Evolutionary conservation across 2,797 vertebrate species (phyloP), one percentile per base, ranked within the genome.

Genomic region (Acanthiza pusilla): DNA sequence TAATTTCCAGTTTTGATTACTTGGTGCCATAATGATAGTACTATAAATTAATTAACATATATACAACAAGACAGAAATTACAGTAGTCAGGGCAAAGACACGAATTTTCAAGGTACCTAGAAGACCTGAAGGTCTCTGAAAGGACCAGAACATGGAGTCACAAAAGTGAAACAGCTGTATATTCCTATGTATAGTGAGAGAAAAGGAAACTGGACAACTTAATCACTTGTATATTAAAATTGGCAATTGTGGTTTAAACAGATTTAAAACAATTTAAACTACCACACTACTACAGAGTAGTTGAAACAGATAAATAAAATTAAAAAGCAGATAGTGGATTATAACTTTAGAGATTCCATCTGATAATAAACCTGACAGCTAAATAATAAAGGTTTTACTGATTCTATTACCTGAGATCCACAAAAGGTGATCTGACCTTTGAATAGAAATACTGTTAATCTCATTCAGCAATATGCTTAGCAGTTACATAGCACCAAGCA

Each of bases 301-400:
- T 54, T 27, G 48, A 93, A 96, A 88, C 8, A 91, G 50, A 38
- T 93, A 95, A 96, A 91, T 51, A 89, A 50, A 80, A 84, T 50
- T 12, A 58, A 85, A 88, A 79, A 82, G 27, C 13, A 92, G 42
- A 62, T 53, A 13, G 27, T 72, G 61, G 22, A 82, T 86, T 85
- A 42, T 79, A 79, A 63, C 34, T 90, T 67, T 13, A 91, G 91
- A 93, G 76, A 95, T 88, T 93, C 63, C 36, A 95, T 58, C 67
- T 92, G 32, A 83, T 85, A 96, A 95, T 96, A 96, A 94, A 94
- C 80, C 30, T 8, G 29, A 88, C 50, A 85, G 70, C 55, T 92
- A 96, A 97, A 96, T 96, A 86, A 87, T 47, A 73, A 73, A 94
- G 32, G 80, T 94, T 96, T 96, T 85, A 92, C 34, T 11, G 32